Evolutionary conservation across 2,888 invertebrate species (phyloP).

Genomic region (Sphinx pinastri): DNA sequence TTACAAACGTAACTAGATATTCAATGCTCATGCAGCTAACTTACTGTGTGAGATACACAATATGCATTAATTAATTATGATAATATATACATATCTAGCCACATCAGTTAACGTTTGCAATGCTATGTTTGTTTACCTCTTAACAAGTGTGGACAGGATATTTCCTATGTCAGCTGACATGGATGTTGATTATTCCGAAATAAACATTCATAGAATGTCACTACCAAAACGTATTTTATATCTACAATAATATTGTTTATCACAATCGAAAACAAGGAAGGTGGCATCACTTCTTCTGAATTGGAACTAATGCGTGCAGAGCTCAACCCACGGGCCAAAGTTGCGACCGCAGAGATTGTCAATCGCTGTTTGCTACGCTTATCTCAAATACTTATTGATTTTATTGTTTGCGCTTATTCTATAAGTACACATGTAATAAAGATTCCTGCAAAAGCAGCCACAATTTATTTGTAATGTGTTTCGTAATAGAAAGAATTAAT

Average conservation of each 20-base stretch:
- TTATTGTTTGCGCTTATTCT: slow-evolving; percentile 28
- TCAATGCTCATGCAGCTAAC: neutral
- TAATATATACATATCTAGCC: neutral
- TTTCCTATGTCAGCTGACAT: slow-evolving; percentile 33
- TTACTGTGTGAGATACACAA: neutral
- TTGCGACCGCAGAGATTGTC: slow-evolving; percentile 52
- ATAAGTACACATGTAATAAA: no score
- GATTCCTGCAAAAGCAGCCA: no score
- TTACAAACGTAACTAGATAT: slow-evolving; percentile 6
- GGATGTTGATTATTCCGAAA: slow-evolving; percentile 7
- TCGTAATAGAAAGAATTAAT: no score
- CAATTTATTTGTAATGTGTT: no score
- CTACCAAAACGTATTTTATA: neutral
- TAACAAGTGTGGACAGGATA: slow-evolving; percentile 24
- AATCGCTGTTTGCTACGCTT: slow-evolving; percentile 47
- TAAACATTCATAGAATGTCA: slow-evolving; percentile 10
- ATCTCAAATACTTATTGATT: slow-evolving; percentile 38
- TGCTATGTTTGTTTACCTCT: slow-evolving; percentile 34
- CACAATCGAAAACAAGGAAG: slow-evolving; percentile 27
- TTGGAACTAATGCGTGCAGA: slow-evolving; percentile 37
- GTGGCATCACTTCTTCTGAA: slow-evolving; percentile 32
- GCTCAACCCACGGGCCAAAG: slow-evolving; percentile 48
- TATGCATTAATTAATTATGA: slow-evolving; percentile 25
- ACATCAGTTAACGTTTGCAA: neutral
- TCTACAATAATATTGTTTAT: slow-evolving; percentile 12